Conservation (phyloP, 2,888 invertebrate species). For the Linyphia triangularis region DNA sequence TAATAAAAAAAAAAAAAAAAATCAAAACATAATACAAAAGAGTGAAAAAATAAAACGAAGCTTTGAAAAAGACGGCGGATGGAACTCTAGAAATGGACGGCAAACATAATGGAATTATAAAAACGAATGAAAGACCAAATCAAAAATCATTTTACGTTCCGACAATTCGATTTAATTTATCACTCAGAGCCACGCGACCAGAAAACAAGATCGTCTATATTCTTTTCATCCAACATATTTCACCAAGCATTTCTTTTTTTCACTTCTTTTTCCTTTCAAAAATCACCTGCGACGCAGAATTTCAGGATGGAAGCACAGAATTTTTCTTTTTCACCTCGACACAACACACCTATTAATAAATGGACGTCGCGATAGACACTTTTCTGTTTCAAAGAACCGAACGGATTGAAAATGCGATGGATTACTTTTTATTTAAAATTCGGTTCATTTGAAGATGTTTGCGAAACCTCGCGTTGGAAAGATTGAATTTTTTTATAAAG, state of each 20-base stretch:
- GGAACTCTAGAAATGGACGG: background rate
- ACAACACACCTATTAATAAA: too few relatives aligned
- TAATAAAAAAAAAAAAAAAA: background rate
- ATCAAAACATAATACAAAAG: background rate
- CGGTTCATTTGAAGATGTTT: too few relatives aligned
- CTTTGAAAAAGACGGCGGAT: background rate
- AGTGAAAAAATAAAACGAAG: background rate
- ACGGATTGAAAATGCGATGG: too few relatives aligned
- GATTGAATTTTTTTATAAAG: too few relatives aligned
- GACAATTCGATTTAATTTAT: constrained; percentile 53
- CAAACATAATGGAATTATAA: background rate
- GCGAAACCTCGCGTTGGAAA: too few relatives aligned
- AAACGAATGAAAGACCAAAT: constrained; percentile 31
- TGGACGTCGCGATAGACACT: too few relatives aligned
- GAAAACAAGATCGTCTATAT: constrained; percentile 62
- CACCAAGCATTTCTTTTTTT: background rate
- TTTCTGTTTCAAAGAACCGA: too few relatives aligned
- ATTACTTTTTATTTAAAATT: too few relatives aligned
- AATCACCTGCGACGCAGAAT: too few relatives aligned
- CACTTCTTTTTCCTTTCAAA: background rate
- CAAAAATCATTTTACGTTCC: constrained; percentile 24
- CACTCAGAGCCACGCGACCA: constrained; percentile 24
- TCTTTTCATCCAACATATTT: constrained; percentile 52
- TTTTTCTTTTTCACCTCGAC: too few relatives aligned
- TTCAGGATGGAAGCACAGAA: too few relatives aligned